A percentile compares a stretch with the other conserved stretches of the same genome.
Conservation (phyloP, 2,888 invertebrate genomes). For the Drosophila testacea region DNA sequence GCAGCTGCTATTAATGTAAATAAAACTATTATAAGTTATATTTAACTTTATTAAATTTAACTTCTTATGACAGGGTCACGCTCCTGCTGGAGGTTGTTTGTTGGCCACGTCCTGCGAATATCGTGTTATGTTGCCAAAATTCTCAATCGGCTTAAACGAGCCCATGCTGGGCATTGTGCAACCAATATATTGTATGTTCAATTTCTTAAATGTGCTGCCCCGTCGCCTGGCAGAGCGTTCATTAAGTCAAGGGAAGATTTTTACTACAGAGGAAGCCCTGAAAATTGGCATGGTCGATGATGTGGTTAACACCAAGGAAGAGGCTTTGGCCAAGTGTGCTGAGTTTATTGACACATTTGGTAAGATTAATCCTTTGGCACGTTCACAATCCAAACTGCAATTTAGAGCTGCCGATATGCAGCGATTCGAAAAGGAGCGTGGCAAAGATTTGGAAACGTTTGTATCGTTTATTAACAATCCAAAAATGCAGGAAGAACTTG, state of each 20-base stretch:
- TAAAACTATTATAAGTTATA: neutral
- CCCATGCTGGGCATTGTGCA: conserved; percentile 93
- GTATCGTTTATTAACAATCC: conserved; percentile 19
- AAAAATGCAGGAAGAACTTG: conserved; percentile 24
- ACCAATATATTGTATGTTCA: conserved; percentile 90
- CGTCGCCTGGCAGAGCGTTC: conserved; percentile 91
- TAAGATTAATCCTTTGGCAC: conserved; percentile 88
- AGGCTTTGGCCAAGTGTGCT: conserved; percentile 89
- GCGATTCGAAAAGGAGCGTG: conserved; percentile 87
- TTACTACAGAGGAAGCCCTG: conserved; percentile 91
- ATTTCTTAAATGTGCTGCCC: conserved; percentile 88
- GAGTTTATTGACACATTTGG: conserved; percentile 88
- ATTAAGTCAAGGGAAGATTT: conserved; percentile 90
- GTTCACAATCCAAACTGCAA: conserved; percentile 87
- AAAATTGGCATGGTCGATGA: conserved; percentile 92
- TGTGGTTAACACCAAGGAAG: conserved; percentile 88
- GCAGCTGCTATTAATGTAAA: conserved; percentile 94
- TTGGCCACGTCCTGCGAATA: conserved; percentile 93
- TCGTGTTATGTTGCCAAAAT: conserved; percentile 93
- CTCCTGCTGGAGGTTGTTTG: conserved; percentile 94
- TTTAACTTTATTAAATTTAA: neutral
- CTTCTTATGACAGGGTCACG: conserved; percentile 88
- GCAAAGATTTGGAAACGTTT: conserved; percentile 87
- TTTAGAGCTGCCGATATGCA: conserved; percentile 86
- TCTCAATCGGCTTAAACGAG: conserved; percentile 94